Evolutionary conservation across 2,888 invertebrate species (phyloP).

Genomic region (Copidosoma aretas): DNA sequence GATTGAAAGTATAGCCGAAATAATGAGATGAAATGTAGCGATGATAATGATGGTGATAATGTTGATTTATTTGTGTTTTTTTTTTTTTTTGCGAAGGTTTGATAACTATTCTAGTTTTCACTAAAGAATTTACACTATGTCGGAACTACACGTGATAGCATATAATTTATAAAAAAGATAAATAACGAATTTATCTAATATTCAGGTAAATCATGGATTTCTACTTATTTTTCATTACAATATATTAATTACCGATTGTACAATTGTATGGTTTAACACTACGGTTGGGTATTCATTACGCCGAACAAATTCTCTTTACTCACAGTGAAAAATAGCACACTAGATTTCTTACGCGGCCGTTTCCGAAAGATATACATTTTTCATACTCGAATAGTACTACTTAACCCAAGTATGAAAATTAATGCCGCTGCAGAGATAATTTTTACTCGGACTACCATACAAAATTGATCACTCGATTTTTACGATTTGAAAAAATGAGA

Average conservation of each 20-base stretch:
- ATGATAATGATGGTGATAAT: neutral
- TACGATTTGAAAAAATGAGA: slow-evolving; percentile 20
- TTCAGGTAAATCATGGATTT: neutral
- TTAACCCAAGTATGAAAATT: no score
- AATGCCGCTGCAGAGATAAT: neutral
- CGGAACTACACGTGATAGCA: slow-evolving; percentile 29
- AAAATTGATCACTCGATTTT: neutral
- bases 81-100: neutral
- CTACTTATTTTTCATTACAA: no score
- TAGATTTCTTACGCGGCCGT: no score
- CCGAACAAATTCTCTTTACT: slow-evolving; percentile 14
- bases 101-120: slow-evolving; percentile 28
- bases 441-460: no score
- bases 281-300: neutral
- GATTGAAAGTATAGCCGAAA: neutral
- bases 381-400: no score
- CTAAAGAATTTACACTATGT: slow-evolving; percentile 27
- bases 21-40: neutral
- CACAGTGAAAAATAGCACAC: neutral
- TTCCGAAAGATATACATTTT: no score
- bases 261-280: neutral
- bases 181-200: slow-evolving; percentile 28
- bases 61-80: neutral
- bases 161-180: slow-evolving; percentile 17
- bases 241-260: no score